Percentiles rank a stretch among this genome's conserved stretches.
phyloP scores from a whole-genome alignment of 2,888 invertebrate species.

The Meandrusa payeni region DNA sequence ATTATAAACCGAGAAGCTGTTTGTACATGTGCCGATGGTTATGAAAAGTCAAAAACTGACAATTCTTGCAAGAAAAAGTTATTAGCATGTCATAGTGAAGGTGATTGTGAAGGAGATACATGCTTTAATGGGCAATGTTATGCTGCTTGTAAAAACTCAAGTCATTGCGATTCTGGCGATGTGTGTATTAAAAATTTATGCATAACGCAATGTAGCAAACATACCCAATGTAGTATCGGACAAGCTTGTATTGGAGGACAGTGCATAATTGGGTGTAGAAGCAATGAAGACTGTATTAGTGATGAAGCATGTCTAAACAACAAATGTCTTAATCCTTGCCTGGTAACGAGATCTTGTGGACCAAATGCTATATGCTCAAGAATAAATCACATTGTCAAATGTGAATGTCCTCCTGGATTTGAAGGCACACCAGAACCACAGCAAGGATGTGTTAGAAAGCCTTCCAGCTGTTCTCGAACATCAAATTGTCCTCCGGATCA shows the following conservation, averaged over 20 bases:
- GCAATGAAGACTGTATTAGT: conserved; percentile 88
- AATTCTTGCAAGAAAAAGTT: conserved; percentile 87
- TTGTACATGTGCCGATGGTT: conserved; percentile 90
- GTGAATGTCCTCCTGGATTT: conserved; percentile 92
- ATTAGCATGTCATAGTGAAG: conserved; percentile 84
- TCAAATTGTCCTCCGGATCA: conserved; percentile 89
- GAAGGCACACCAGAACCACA: conserved; percentile 93
- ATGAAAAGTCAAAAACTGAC: conserved; percentile 82
- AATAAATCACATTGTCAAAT: conserved; percentile 86
- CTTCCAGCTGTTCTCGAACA: conserved; percentile 84
- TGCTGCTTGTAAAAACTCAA: conserved; percentile 87
- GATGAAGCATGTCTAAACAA: conserved; percentile 91
- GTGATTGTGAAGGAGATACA: conserved; percentile 88
- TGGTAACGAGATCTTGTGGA: conserved; percentile 87
- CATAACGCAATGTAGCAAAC: conserved; percentile 88
- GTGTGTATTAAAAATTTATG: conserved; percentile 90
- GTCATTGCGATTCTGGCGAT: conserved; percentile 90
- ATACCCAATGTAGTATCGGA: conserved; percentile 88
- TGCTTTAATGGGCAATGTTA: conserved; percentile 93
- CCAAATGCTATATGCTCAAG: conserved; percentile 91
- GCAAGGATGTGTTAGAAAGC: conserved; percentile 92
- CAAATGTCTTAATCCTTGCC: conserved; percentile 92
- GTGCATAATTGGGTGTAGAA: conserved; percentile 91
- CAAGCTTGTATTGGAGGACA: conserved; percentile 91
- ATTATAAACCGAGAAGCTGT: conserved; percentile 87